These are phyloP conservation scores for Eupsilia transversa DNA, from an alignment of 2,888 invertebrate genomes.

Conservation along the genomic window DNA sequence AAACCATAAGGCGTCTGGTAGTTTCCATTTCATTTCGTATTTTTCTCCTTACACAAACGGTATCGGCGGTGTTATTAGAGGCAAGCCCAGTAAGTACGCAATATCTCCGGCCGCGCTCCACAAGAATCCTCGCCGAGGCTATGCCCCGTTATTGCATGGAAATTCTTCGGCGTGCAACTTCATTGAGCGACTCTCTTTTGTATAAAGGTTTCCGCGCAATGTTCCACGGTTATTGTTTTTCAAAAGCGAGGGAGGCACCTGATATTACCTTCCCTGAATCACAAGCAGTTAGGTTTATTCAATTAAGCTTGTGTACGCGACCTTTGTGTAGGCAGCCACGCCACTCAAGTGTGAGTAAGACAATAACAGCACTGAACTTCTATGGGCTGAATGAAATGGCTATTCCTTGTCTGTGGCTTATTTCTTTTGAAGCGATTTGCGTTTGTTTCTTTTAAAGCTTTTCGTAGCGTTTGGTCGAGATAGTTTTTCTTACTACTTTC, in stretches of 20 bases:
- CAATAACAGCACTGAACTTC: constrained; percentile 57
- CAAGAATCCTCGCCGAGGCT: constrained; percentile 82
- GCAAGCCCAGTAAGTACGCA: constrained; percentile 89
- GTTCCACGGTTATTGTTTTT: constrained; percentile 89
- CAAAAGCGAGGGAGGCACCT: constrained; percentile 84
- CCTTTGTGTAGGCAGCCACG: constrained; percentile 70
- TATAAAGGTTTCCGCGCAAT: constrained; percentile 87
- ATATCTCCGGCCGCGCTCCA: constrained; percentile 85
- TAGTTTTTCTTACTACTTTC: background rate
- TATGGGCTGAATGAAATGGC: constrained; percentile 45
- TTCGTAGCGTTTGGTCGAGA: background rate
- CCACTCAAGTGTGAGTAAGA: constrained; percentile 65
- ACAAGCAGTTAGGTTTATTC: constrained; percentile 85
- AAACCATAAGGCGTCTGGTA: constrained; percentile 83
- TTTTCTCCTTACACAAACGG: constrained; percentile 86
- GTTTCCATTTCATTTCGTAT: constrained; percentile 88
- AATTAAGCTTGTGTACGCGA: constrained; percentile 78
- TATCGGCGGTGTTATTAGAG: constrained; percentile 89
- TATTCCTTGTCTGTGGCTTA: constrained; percentile 22
- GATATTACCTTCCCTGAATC: constrained; percentile 86
- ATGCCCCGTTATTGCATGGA: constrained; percentile 89
- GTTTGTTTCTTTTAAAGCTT: constrained; percentile 20
- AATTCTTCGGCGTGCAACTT: constrained; percentile 89
- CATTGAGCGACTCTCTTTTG: constrained; percentile 88
- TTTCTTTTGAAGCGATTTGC: constrained; percentile 29